Base-by-base conservation (phyloP, 2,888 invertebrate genomes). In the Cyclophora albipunctata region DNA sequence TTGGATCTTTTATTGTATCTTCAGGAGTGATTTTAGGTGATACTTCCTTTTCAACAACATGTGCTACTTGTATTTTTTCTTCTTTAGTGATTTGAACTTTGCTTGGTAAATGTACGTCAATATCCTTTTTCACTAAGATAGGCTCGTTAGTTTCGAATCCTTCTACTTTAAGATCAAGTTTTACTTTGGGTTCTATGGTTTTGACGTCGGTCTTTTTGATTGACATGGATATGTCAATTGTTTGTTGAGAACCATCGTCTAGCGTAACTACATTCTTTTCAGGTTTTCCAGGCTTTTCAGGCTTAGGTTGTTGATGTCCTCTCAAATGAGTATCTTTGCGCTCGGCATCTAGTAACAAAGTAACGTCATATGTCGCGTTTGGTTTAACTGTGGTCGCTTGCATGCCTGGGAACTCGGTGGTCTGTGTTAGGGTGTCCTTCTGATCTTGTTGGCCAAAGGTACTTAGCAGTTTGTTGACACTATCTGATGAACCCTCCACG, bases 151-250 rank as follows among this genome's bases (percentile, higher is more conserved):
- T 56, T 52, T 79, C 73, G 50, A 68, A 69, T 4, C 75, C 67
- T 72, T 81, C 79, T 51, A 84, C 64, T 59, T 79, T 81, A 2
- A 86, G 53, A 40, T 85, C 79, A 35, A 81, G 61, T 57, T 76
- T 69, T 3, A 86, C 71, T 61, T 75, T 75, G 3, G 87, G 85
- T 55, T 81, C 69, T 2, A 59, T 53, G 54, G 70, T 68, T 4
- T 69, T 54, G 5, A 62, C 57, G 54, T 73, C 71, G 35, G 71
- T 66, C 67, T 84, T 84, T 7, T 71, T 64, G 35, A 87, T 64
- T 43, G 83, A 77, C 67, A 85, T 69, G 44, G 78, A 73, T 57
- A 87, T 81, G 37, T 87, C 83, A 20, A 86, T 62, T 34, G 77
- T 77, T 60, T 81, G 73, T 45, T 64, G 57, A 43, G 63, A 55